Conservation (phyloP, 2,888 invertebrate genomes). For the Ormyrus labotus region DNA sequence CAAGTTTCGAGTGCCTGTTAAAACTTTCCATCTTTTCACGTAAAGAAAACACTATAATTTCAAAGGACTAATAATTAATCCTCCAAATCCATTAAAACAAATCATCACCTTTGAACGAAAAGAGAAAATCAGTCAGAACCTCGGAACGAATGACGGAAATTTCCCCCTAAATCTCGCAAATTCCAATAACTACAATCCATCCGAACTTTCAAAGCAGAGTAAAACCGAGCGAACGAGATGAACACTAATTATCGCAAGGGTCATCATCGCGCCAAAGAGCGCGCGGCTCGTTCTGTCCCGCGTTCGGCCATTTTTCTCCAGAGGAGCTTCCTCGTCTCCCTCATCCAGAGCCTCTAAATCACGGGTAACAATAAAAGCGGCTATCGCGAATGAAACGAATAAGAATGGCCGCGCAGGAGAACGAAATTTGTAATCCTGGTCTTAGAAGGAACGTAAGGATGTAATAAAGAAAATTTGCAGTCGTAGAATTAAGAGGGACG, state of each 20-base stretch:
- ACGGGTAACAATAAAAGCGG: constrained; percentile 60
- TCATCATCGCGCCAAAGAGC: constrained; percentile 1
- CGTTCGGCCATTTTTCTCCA: constrained; percentile 52
- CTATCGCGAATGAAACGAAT: constrained; percentile 50
- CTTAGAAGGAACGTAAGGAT: constrained; percentile 48
- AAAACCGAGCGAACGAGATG: constrained; percentile 14
- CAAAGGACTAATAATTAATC: too few relatives aligned
- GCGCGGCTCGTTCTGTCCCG: constrained; percentile 23
- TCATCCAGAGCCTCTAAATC: constrained; percentile 63
- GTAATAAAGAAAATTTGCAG: not conserved
- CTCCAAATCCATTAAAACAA: too few relatives aligned
- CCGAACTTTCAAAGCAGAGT: constrained; percentile 2
- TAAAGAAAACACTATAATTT: too few relatives aligned
- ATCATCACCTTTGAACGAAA: constrained; percentile 20
- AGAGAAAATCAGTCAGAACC: constrained; percentile 25
- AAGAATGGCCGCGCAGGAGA: constrained; percentile 58
- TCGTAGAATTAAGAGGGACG: not conserved
- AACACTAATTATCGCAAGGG: constrained; percentile 47
- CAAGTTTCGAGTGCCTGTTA: too few relatives aligned
- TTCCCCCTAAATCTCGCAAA: not conserved
- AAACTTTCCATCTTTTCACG: too few relatives aligned
- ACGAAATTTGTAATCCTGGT: constrained; percentile 73
- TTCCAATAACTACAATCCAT: not conserved
- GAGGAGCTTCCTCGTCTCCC: constrained; percentile 50
- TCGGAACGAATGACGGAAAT: not conserved